Conservation (phyloP, 2,113 vertebrate genomes). For the Corvus moneduloides region DNA sequence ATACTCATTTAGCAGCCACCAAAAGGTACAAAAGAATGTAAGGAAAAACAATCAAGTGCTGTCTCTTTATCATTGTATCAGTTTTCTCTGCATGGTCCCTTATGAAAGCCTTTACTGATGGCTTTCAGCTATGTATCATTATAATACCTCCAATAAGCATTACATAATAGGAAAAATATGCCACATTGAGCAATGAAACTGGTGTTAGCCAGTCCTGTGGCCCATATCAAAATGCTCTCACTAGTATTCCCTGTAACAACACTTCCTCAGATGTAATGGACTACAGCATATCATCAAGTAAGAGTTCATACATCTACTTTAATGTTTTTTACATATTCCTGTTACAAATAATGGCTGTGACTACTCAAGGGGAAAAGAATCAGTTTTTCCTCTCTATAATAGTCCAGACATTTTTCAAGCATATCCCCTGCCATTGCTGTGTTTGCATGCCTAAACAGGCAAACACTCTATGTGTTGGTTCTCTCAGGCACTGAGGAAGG, state of each 20-base stretch:
- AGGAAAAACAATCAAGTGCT: conserved; percentile 45
- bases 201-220: not conserved
- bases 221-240: conserved; percentile 12
- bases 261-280: conserved; percentile 38
- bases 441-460: not conserved
- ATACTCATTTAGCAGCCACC: not conserved
- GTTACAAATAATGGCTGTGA: not conserved
- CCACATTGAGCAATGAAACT: conserved; percentile 11
- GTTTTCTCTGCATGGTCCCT: not conserved
- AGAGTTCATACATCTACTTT: conserved; percentile 21
- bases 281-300: conserved; percentile 9
- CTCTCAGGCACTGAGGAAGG: not conserved
- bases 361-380: not conserved
- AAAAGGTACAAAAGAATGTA: not conserved
- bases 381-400: not conserved
- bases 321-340: conserved; percentile 38
- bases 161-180: conserved; percentile 50
- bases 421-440: not conserved
- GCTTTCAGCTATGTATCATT: conserved; percentile 48
- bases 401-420: not conserved
- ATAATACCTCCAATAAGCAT: conserved; percentile 23
- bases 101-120: conserved; percentile 37
- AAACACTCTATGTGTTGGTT: not conserved
- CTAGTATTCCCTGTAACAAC: conserved; percentile 5
- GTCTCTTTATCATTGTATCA: conserved; percentile 53